Evolutionary conservation across 2,888 invertebrate species (phyloP), one percentile per base, ranked within the genome.

Genomic region (Linyphia triangularis): DNA sequence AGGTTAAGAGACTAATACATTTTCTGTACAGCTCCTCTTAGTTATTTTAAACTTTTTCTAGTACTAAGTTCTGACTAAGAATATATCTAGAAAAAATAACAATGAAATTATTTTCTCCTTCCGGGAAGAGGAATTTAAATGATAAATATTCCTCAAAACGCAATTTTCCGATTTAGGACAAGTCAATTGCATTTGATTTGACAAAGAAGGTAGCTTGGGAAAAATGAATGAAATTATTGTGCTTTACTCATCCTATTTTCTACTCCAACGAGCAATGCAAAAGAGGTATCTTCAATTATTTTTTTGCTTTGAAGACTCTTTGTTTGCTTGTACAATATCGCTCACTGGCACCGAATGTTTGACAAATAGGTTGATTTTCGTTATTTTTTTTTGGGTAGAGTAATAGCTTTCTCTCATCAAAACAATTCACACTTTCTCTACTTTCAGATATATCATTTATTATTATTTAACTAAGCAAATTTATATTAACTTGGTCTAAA

Each of bases 161-260:
- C 13, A 24, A 24, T 70, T n/a, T 73, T 10, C 22, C 30, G 22
- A 70, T 70, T 63, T 61, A 59, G 77, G 63, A 61, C 77, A 37
- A 24, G 77, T 4, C 63, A 61, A 63, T 77, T 59, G 40, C 61
- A 24, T 40, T 67, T 13, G 28, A 16, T 65, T 65, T 65, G 26
- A 28, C 24, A 59, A 59, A 75, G 57, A 75, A 75, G 59, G 33
- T 22, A 57, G 61, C 28, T 70, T 65, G 26, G 26, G 61, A 63
- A 24, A 77, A 61, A 57, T n/a, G n/a, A 59, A 57, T 19, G 77
- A 77, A 77, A 33, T 61, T 61, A 24, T 40, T 63, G 61, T 26
- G 24, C 26, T 33, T 28, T 33, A 40, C 77, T 22, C 77, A 77
- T 77, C 77, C 77, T 30, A 77, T 77, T 77, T 63, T 77, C 75